A percentile compares a stretch with the other conserved stretches of the same genome.
Conservation (phyloP, 2,113 vertebrate species). For the Uropsilus gracilis region DNA sequence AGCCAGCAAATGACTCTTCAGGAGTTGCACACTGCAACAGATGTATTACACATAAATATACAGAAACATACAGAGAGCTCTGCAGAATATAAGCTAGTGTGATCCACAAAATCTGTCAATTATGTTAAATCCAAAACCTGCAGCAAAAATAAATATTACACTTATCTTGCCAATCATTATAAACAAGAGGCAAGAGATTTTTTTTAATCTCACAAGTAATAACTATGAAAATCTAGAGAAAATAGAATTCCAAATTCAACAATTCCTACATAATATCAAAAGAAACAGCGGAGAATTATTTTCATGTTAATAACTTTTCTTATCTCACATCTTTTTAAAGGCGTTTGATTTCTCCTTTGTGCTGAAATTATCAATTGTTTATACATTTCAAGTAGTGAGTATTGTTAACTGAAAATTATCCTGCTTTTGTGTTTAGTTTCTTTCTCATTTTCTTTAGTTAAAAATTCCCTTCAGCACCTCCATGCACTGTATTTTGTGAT, state of each 20-base stretch:
- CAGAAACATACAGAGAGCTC: conserved; percentile 41
- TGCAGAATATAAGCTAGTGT: neutral
- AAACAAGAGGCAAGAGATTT: neutral
- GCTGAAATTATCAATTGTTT: neutral
- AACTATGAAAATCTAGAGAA: neutral
- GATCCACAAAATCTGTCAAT: conserved; percentile 41
- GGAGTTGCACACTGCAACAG: neutral
- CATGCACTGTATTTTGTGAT: neutral
- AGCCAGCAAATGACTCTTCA: conserved; percentile 50
- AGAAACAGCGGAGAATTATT: neutral
- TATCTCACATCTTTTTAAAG: neutral
- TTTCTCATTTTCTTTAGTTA: neutral
- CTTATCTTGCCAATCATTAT: conserved; percentile 27
- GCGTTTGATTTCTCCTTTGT: neutral
- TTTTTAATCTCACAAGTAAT: neutral
- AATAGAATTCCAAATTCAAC: neutral
- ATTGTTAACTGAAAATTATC: neutral
- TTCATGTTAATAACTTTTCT: neutral
- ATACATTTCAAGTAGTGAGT: neutral
- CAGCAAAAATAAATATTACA: conserved; percentile 46
- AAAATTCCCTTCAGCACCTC: neutral
- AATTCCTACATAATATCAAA: neutral
- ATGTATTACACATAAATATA: conserved; percentile 50
- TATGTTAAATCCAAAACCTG: neutral
- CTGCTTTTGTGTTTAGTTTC: neutral